phyloP scores from a whole-genome alignment of 2,113 vertebrate species.

The Ictalurus furcatus region DNA sequence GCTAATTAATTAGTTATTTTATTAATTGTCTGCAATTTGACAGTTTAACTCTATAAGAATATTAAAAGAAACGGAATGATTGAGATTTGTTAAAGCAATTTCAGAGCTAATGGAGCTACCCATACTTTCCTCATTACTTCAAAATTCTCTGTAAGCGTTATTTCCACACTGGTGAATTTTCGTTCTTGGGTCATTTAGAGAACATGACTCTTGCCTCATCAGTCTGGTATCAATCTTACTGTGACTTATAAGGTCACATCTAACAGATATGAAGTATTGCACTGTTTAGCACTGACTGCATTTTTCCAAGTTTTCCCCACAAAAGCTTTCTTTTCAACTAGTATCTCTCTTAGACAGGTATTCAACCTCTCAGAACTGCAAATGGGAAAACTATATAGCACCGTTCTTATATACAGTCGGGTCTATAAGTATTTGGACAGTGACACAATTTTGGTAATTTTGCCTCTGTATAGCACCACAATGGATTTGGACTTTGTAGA shows the following conservation, averaged over 20 bases:
- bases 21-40: background rate
- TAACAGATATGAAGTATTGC: slow-evolving; percentile 4
- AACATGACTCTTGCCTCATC: slow-evolving; percentile 23
- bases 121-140: background rate
- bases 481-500: no score
- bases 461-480: no score
- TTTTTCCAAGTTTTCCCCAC: background rate
- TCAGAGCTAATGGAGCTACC: background rate
- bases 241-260: background rate
- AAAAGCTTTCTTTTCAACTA: background rate
- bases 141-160: background rate
- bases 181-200: background rate
- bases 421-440: no score
- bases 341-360: background rate
- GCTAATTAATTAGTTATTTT: background rate
- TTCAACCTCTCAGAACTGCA: background rate
- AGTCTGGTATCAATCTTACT: background rate
- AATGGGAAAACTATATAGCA: background rate
- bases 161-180: slow-evolving; percentile 6
- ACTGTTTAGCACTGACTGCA: background rate
- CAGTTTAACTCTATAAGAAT: background rate
- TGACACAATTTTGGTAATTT: no score
- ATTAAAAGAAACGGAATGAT: background rate
- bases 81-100: slow-evolving; percentile 6
- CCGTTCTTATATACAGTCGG: background rate